Evolutionary conservation across 2,113 vertebrate species (phyloP).

Genomic region (Nettapus auritus): DNA sequence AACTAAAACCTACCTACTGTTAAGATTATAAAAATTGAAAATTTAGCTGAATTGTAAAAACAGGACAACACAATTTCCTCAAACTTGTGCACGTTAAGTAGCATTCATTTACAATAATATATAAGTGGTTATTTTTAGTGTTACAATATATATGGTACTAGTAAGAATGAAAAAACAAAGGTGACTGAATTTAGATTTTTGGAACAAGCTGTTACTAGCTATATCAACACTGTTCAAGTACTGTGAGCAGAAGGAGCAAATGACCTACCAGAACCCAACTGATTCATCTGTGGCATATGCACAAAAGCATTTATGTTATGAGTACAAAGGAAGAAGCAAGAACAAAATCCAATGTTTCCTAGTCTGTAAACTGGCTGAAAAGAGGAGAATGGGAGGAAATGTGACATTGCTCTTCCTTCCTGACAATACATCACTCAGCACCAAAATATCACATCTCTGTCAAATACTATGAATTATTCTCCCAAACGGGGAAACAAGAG

Average conservation of each 20-base stretch:
- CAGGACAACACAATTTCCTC: neutral
- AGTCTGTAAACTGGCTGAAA: neutral
- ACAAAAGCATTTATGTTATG: neutral
- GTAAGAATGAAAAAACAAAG: neutral
- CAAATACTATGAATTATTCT: neutral
- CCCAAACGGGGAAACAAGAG: neutral
- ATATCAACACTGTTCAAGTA: neutral
- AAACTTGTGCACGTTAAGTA: neutral
- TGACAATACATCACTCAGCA: neutral
- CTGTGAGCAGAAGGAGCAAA: neutral
- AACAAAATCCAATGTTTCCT: neutral
- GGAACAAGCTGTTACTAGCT: neutral
- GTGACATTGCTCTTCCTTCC: neutral
- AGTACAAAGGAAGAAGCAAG: neutral
- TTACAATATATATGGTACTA: neutral
- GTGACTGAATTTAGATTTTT: neutral
- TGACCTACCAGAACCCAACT: neutral
- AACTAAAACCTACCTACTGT: neutral
- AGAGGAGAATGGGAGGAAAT: neutral
- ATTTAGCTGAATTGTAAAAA: neutral
- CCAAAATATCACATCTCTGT: neutral
- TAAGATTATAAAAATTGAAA: neutral
- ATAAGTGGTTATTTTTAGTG: neutral
- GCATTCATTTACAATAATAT: neutral
- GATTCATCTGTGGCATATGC: neutral